A percentile compares a stretch with the other conserved stretches of the same genome.
Conservation (phyloP, 2,888 invertebrate genomes). For the Harpalus rufipes region DNA sequence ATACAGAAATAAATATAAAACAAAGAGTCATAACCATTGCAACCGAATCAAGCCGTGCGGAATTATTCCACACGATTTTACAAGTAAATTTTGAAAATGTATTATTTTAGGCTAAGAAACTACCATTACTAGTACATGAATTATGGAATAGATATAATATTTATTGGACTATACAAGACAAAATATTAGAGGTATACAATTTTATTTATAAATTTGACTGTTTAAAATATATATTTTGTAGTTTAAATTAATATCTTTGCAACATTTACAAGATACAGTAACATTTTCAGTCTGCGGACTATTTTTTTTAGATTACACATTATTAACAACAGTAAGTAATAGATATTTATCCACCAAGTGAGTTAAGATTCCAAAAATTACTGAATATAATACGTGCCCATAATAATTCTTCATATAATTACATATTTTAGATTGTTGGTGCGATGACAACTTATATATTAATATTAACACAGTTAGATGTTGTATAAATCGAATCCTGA, state of each 20-base stretch:
- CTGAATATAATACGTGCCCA: too few relatives aligned
- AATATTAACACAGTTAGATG: conserved; percentile 34
- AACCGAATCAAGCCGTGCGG: too few relatives aligned
- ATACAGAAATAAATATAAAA: too few relatives aligned
- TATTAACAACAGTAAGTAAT: conserved; percentile 34
- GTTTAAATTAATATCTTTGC: conserved; percentile 37
- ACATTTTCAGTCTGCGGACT: conserved; percentile 36
- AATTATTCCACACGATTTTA: too few relatives aligned
- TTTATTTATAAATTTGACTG: background rate
- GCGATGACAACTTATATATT: conserved; percentile 36
- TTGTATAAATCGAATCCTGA: background rate
- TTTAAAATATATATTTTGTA: background rate
- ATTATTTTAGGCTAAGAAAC: conserved; percentile 32
- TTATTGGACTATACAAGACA: background rate
- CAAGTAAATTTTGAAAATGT: conserved; percentile 13
- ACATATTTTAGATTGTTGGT: conserved; percentile 33
- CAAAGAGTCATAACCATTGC: too few relatives aligned
- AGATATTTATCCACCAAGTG: too few relatives aligned
- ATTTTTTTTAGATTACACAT: conserved; percentile 19
- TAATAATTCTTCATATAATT: background rate
- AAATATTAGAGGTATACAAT: background rate
- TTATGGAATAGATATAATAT: conserved; percentile 32
- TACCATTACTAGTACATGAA: conserved; percentile 22
- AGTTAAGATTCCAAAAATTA: too few relatives aligned
- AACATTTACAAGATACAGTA: conserved; percentile 5